Percentiles rank a stretch among this genome's conserved stretches.
phyloP scores from a whole-genome alignment of 2,888 invertebrate species.

The Melieria picta region DNA sequence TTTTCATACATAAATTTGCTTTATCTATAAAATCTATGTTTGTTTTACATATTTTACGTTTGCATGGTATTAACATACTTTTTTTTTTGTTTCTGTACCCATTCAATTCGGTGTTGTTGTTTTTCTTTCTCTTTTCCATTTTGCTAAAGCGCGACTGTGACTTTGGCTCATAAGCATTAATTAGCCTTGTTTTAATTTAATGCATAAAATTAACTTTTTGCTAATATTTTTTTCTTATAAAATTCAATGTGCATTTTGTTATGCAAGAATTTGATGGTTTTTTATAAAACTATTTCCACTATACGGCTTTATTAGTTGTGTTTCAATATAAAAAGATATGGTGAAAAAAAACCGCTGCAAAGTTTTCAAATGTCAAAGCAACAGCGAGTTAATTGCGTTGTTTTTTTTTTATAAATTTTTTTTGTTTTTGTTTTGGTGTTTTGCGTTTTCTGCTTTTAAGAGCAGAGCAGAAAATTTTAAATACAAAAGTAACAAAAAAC shows the following conservation, averaged over 20 bases:
- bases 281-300: not conserved
- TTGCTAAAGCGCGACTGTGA: too few species aligned
- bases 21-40: too few species aligned
- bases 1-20: too few species aligned
- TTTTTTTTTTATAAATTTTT: not conserved
- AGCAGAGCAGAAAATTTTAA: not conserved
- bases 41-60: too few species aligned
- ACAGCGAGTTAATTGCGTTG: not conserved
- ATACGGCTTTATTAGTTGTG: not conserved
- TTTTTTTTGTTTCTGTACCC: too few species aligned
- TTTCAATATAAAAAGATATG: too few species aligned
- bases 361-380: not conserved
- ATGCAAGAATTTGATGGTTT: not conserved
- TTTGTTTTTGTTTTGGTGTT: not conserved
- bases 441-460: not conserved
- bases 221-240: not conserved
- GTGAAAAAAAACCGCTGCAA: not conserved
- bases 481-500: not conserved
- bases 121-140: too few species aligned
- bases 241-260: not conserved
- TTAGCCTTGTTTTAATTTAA: not conserved
- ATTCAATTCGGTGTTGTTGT: too few species aligned
- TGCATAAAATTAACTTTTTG: not conserved
- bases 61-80: too few species aligned
- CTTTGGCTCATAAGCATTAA: not conserved